Conservation (phyloP, 1,140 invertebrate genomes). For the Lysiphlebus fabarum region DNA sequence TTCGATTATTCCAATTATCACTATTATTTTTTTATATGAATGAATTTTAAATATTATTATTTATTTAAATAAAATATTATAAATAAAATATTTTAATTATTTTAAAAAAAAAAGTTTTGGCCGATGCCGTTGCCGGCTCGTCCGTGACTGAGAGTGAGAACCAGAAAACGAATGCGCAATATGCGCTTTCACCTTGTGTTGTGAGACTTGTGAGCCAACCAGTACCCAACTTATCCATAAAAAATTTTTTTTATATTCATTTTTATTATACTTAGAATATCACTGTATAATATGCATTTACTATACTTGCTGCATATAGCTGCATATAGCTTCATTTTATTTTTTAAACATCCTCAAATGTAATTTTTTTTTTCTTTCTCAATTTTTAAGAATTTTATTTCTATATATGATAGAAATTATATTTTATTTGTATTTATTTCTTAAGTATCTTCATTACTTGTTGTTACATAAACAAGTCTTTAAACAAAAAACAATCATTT, state of each 20-base stretch:
- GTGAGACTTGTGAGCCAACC: slow-evolving; percentile 13
- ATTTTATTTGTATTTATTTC: not conserved
- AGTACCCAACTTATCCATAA: slow-evolving; percentile 14
- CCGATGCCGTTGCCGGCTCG: slow-evolving; percentile 38
- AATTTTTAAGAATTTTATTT: not conserved
- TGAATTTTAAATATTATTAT: too few relatives aligned
- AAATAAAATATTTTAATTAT: too few relatives aligned
- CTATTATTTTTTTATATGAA: too few relatives aligned
- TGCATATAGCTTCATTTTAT: not conserved
- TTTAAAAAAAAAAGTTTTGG: not conserved
- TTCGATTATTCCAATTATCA: too few relatives aligned
- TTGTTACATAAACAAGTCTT: too few relatives aligned
- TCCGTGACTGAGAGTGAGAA: slow-evolving; percentile 48
- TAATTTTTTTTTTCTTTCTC: not conserved
- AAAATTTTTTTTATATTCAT: not conserved
- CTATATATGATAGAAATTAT: not conserved
- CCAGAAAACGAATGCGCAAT: slow-evolving; percentile 37
- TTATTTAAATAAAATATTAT: too few relatives aligned
- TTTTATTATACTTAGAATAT: not conserved
- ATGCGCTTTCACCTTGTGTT: slow-evolving; percentile 52
- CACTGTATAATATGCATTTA: not conserved
- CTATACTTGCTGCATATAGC: not conserved
- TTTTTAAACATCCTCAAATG: not conserved
- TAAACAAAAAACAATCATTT: too few relatives aligned
- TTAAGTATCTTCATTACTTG: not conserved